Percentiles rank a stretch among this genome's conserved stretches.
These are phyloP conservation scores for Carcharodon carcharias DNA, from an alignment of 2,797 vertebrate genomes.

Conservation along the genomic window DNA sequence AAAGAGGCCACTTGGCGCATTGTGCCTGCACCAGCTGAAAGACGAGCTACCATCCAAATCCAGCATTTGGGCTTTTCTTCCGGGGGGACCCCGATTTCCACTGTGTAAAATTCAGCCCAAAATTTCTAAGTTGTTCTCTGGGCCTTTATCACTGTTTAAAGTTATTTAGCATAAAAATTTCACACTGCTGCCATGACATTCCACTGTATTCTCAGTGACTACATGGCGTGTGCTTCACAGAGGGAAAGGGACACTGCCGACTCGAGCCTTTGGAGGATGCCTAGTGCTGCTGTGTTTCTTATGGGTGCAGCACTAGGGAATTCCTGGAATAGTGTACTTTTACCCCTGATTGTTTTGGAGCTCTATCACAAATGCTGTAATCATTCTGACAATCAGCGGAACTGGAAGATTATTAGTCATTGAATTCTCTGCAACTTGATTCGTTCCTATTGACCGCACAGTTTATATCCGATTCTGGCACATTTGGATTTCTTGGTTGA, in stretches of 20 bases:
- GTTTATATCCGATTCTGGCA: neutral
- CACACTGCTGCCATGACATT: neutral
- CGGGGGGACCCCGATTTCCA: too few species aligned
- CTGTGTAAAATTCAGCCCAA: too few species aligned
- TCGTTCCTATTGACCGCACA: neutral
- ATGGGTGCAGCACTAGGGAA: neutral
- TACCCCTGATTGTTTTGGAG: neutral
- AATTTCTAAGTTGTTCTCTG: neutral
- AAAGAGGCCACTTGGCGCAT: too few species aligned
- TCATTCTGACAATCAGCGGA: neutral
- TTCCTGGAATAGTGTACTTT: neutral
- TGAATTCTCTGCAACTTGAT: neutral
- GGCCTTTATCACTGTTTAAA: neutral
- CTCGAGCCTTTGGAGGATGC: neutral
- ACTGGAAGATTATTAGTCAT: neutral
- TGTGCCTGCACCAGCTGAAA: too few species aligned
- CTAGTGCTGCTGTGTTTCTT: neutral
- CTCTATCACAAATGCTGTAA: neutral
- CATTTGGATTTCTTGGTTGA: neutral
- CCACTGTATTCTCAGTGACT: neutral
- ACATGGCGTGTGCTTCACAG: neutral
- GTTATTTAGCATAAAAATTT: neutral
- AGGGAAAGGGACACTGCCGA: neutral
- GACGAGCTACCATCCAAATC: too few species aligned
- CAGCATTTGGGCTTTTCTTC: too few species aligned